Evolutionary conservation across 2,888 invertebrate genomes (phyloP).

Genomic region (Tetragnatha montana): DNA sequence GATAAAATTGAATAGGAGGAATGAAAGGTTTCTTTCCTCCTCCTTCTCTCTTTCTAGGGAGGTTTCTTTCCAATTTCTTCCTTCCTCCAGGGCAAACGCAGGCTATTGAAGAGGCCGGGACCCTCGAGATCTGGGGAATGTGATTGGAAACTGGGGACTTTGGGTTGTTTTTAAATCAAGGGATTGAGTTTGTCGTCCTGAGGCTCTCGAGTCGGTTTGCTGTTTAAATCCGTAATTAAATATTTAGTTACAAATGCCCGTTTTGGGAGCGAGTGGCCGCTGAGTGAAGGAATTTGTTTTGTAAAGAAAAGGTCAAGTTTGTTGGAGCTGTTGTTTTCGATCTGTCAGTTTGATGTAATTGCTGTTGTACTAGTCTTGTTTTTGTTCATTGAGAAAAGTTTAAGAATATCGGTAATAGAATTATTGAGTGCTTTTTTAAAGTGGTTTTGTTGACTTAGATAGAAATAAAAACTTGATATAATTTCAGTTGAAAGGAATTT

Average conservation of each 20-base stretch:
- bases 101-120: not conserved
- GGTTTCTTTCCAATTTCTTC: slow-evolving; percentile 11
- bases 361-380: no score
- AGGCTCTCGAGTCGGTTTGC: not conserved
- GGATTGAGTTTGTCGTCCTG: not conserved
- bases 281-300: no score
- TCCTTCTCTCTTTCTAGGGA: not conserved
- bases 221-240: not conserved
- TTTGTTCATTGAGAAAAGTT: no score
- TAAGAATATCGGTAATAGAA: no score
- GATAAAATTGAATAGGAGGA: not conserved
- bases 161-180: slow-evolving; percentile 1
- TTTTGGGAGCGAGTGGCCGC: no score
- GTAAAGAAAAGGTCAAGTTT: no score
- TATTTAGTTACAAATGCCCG: not conserved
- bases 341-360: no score
- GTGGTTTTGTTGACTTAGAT: no score
- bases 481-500: no score
- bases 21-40: not conserved
- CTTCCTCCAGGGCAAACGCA: not conserved
- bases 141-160: slow-evolving; percentile 15
- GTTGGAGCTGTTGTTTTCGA: no score
- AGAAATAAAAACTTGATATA: no score
- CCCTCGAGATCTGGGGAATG: slow-evolving; percentile 5
- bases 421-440: no score